Percentiles rank a stretch among this genome's conserved stretches.
Conservation (phyloP, 1,140 invertebrate species). For the Hormaphis cornu region DNA sequence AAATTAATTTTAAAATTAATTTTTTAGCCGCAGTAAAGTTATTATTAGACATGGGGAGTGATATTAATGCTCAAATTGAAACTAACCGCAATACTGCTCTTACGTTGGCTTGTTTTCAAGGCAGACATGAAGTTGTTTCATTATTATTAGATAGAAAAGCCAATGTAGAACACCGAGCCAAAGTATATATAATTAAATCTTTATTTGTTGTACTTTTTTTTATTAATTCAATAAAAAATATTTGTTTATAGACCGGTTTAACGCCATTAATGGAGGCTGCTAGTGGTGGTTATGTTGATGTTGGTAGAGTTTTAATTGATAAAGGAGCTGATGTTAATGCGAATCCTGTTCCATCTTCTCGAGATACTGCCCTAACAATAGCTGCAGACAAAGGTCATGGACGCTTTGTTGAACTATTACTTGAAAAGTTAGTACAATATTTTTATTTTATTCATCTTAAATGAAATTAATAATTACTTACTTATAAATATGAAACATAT, state of each 20-base stretch:
- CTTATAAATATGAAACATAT: neutral
- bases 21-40: conserved; percentile 68
- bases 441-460: neutral
- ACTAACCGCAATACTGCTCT: conserved; percentile 98
- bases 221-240: neutral
- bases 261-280: conserved; percentile 99
- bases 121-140: conserved; percentile 94
- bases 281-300: conserved; percentile 96
- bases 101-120: conserved; percentile 98
- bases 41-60: conserved; percentile 92
- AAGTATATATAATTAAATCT: conserved; percentile 48
- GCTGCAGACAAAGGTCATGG: conserved; percentile 98
- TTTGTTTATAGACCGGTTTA: conserved; percentile 66
- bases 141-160: conserved; percentile 91
- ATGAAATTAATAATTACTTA: neutral
- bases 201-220: neutral
- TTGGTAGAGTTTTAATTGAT: conserved; percentile 87
- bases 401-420: conserved; percentile 84
- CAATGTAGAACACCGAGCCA: conserved; percentile 97
- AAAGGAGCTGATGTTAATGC: conserved; percentile 98
- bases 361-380: conserved; percentile 97
- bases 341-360: conserved; percentile 90
- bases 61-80: conserved; percentile 99
- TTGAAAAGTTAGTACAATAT: conserved; percentile 43
- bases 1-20: neutral